Evolutionary conservation across 1,140 invertebrate species (phyloP).

Genomic region (Heliconius nattereri): DNA sequence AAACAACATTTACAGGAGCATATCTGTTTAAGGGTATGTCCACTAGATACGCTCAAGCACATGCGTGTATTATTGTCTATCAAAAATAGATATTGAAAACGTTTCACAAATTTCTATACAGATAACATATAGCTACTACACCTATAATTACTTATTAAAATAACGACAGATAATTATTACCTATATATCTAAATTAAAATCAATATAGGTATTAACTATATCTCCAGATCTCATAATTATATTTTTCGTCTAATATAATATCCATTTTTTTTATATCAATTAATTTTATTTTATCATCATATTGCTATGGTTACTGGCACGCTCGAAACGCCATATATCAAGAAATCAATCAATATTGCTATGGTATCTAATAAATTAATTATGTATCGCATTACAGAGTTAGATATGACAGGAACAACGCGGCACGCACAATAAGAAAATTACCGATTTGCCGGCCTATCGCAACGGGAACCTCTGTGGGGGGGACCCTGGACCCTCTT

Average conservation of each 20-base stretch:
- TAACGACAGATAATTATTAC: background rate
- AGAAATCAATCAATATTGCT: too few relatives aligned
- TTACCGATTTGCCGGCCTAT: constrained; percentile 34
- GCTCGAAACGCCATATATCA: too few relatives aligned
- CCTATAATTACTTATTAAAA: background rate
- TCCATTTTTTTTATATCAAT: background rate
- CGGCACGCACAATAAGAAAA: constrained; percentile 38
- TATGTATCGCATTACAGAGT: background rate
- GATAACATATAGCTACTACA: background rate
- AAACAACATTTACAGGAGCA: too few relatives aligned
- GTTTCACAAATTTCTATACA: background rate
- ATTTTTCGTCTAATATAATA: background rate
- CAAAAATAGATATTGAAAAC: background rate
- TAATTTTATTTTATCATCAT: background rate
- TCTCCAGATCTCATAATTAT: background rate
- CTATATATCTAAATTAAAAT: background rate
- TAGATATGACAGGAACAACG: constrained; percentile 14
- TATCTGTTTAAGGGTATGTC: too few relatives aligned
- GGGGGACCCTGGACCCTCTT: constrained; percentile 32
- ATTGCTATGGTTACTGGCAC: too few relatives aligned
- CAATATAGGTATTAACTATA: background rate
- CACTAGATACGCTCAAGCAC: too few relatives aligned
- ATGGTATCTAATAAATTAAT: background rate
- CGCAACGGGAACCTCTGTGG: constrained; percentile 22
- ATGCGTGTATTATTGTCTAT: background rate